Conservation (phyloP, 2,113 vertebrate species). For the Lepus timidus region DNA sequence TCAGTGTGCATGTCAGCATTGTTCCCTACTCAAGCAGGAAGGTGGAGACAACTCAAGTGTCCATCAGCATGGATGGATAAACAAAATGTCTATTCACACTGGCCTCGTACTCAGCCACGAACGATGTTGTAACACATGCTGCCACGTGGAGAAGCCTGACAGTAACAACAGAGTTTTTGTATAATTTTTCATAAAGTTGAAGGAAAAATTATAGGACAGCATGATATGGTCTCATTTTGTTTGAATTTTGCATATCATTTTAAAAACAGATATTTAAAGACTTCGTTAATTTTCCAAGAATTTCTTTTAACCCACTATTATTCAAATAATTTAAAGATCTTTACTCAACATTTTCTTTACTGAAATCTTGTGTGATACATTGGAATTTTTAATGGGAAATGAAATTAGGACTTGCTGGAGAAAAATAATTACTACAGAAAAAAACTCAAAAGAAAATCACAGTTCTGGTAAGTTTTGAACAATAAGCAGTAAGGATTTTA, state of each 20-base stretch:
- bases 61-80: not conserved
- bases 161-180: not conserved
- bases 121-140: not conserved
- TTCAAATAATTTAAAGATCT: conserved; percentile 19
- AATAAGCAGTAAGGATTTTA: not conserved
- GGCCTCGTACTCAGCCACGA: not conserved
- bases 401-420: not conserved
- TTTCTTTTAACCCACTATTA: not conserved
- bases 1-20: not conserved
- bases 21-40: conserved; percentile 3
- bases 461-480: not conserved
- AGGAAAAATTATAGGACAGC: not conserved
- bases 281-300: not conserved
- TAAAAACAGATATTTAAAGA: not conserved
- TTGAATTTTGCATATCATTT: not conserved
- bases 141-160: not conserved
- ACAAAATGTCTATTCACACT: not conserved
- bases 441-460: not conserved
- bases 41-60: not conserved
- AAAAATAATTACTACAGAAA: conserved; percentile 41
- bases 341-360: not conserved
- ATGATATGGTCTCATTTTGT: not conserved
- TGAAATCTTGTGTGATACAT: not conserved
- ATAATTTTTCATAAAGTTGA: not conserved
- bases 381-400: conserved; percentile 23